A percentile compares a stretch with the other conserved stretches of the same genome.
Conservation (phyloP, 2,888 invertebrate genomes). For the Campoletis raptor region DNA sequence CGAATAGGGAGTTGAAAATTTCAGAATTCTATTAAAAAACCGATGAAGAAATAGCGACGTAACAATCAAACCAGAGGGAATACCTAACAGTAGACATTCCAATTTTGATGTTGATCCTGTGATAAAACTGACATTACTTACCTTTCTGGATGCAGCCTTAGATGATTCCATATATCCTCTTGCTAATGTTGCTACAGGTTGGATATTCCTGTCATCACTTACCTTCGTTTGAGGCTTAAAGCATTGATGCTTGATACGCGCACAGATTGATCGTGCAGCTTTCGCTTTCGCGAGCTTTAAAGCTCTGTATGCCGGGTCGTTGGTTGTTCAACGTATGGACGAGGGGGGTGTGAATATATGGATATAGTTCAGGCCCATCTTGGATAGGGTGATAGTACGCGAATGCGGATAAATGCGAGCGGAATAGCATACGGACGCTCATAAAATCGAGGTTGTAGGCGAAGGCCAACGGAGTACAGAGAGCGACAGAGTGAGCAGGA, state of each 20-base stretch:
- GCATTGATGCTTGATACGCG: constrained; percentile 9
- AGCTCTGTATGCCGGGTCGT: background rate
- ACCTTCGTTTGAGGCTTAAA: background rate
- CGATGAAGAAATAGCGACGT: background rate
- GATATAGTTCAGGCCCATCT: constrained; percentile 8
- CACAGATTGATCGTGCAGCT: constrained; percentile 16
- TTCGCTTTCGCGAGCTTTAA: constrained; percentile 52
- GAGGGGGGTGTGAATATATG: background rate
- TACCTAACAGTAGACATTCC: no score
- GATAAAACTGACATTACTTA: no score
- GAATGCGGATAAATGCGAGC: constrained; percentile 51
- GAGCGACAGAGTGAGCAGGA: constrained; percentile 12
- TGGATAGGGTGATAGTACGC: constrained; percentile 17
- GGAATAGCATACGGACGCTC: constrained; percentile 72
- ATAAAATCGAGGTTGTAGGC: constrained; percentile 79
- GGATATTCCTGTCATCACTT: background rate
- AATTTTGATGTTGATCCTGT: no score
- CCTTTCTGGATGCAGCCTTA: background rate
- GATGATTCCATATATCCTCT: background rate
- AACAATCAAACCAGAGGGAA: background rate
- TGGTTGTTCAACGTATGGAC: background rate
- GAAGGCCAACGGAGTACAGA: constrained; percentile 73
- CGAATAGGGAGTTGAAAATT: background rate
- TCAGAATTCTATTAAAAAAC: background rate
- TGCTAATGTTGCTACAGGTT: background rate